A percentile compares a stretch with the other conserved stretches of the same genome.
phyloP scores from a whole-genome alignment of 1,140 invertebrate genomes.

The Drosophila willistoni region DNA sequence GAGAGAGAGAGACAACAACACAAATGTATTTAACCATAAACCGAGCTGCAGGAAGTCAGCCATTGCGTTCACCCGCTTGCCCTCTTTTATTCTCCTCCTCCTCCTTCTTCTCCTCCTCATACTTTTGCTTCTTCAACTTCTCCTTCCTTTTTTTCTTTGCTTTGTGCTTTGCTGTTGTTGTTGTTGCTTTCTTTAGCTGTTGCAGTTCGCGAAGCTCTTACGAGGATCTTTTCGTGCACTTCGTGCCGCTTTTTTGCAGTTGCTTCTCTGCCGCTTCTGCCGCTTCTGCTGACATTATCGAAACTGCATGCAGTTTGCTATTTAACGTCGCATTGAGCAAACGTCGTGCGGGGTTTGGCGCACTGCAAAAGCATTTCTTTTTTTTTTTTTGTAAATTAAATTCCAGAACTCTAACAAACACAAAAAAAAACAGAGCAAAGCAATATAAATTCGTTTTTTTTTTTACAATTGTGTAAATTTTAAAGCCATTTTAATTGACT shows the following conservation, averaged over 20 bases:
- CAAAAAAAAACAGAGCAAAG: background rate
- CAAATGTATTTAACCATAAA: constrained; percentile 14
- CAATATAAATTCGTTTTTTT: background rate
- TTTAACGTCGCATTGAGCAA: constrained; percentile 73
- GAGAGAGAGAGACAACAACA: too few relatives aligned
- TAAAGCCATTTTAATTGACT: background rate
- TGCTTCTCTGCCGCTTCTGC: background rate
- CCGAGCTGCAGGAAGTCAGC: constrained; percentile 40
- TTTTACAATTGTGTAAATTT: background rate
- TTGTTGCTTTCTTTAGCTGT: constrained; percentile 27
- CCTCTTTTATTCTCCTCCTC: constrained; percentile 22
- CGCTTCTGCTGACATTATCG: constrained; percentile 22
- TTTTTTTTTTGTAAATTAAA: background rate
- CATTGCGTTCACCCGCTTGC: background rate
- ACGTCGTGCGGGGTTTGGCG: constrained; percentile 53
- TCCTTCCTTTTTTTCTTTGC: constrained; percentile 7
- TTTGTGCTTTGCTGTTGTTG: constrained; percentile 18
- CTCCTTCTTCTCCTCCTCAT: background rate
- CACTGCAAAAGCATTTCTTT: constrained; percentile 13
- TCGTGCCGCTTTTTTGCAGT: constrained; percentile 18
- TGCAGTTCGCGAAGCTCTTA: constrained; percentile 21
- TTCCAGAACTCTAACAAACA: background rate
- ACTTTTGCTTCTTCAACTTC: constrained; percentile 2
- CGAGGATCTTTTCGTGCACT: constrained; percentile 21
- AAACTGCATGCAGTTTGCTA: constrained; percentile 73